These are phyloP conservation scores for Melipona beecheii DNA, from an alignment of 2,888 invertebrate species.

Conservation along the genomic window DNA sequence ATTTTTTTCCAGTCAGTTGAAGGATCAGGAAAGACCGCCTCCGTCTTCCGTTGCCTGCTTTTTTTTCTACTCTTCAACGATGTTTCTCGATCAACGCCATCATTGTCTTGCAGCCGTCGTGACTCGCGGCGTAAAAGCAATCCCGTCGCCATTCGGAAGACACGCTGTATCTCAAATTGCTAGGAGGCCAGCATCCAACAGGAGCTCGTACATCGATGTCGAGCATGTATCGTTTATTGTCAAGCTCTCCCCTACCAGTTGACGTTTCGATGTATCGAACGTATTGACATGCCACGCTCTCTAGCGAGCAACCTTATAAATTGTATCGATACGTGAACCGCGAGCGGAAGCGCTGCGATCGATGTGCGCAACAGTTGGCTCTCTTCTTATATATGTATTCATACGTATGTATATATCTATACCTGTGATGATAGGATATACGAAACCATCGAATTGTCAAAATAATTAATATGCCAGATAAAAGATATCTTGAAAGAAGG, in stretches of 20 bases:
- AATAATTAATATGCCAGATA: neutral
- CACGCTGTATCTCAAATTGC: constrained; percentile 79
- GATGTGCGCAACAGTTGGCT: constrained; percentile 33
- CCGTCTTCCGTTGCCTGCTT: constrained; percentile 64
- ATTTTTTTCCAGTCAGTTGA: constrained; percentile 79
- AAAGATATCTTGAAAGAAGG: neutral
- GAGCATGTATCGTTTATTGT: constrained; percentile 35
- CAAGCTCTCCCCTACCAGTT: constrained; percentile 2
- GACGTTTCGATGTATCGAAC: constrained; percentile 76
- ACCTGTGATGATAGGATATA: no score
- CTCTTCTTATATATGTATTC: neutral
- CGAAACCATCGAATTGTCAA: neutral
- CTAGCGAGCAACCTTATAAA: constrained; percentile 53
- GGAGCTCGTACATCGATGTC: constrained; percentile 70
- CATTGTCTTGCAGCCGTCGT: constrained; percentile 67
- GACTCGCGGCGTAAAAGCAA: constrained; percentile 45
- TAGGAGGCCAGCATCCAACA: constrained; percentile 77
- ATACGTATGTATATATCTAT: neutral
- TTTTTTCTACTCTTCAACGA: constrained; percentile 48
- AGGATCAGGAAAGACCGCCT: constrained; percentile 72
- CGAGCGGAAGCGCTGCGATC: constrained; percentile 38
- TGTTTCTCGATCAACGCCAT: constrained; percentile 44
- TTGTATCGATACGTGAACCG: constrained; percentile 63
- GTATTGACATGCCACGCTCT: constrained; percentile 68
- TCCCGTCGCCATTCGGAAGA: constrained; percentile 81